Base-by-base conservation (phyloP, 1,140 invertebrate species). In the Asobara japonica region DNA sequence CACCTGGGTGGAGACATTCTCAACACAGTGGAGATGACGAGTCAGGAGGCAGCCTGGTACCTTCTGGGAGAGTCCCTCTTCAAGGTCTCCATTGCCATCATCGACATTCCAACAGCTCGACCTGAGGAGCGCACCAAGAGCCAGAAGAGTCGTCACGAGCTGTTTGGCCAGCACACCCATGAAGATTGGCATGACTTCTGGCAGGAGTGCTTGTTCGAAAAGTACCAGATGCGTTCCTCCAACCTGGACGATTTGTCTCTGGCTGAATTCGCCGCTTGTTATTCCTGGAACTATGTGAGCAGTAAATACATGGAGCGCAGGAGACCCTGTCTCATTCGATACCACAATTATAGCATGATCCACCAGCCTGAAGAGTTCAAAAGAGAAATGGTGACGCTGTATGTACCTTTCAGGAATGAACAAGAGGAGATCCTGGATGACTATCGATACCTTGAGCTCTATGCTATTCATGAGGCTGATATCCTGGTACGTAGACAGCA, bases 21-120 rank as follows among this genome's bases (percentile, higher is more conserved):
- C 1, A 72, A 72, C 11, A 25, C n/a, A 22, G 48, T 67, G 13
- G 65, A 68, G 68, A 71, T 67, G 31, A 68, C 65, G 18, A 64
- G 45, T 38, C 41, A 71, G 79, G 85, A 87, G 80, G 85, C 84
- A 71, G 86, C 84, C 61, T 87, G 60, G 73, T 73, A 73, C 30
- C 41, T 73, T 61, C 30, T 72, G 8, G 16, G 74, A 8, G 64
- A 75, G 65, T 66, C 67, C 7, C 72, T 66, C 20, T 72, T 62
- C 1, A 72, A 72, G 60, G 29, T 13, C 61, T 72, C 67, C 3
- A 18, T 27, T 11, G 45, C 31, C 10, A 31, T 69, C 10, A 30
- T 65, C 10, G 66, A 72, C 33, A 72, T 70, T 16, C 66, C 60
- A 29, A 75, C 69, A 8, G 51, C 64, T 30, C 71, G 60, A 38